Conservation (phyloP, 92 coral and sea anemone genomes). For the Epizoanthus stellaris region DNA sequence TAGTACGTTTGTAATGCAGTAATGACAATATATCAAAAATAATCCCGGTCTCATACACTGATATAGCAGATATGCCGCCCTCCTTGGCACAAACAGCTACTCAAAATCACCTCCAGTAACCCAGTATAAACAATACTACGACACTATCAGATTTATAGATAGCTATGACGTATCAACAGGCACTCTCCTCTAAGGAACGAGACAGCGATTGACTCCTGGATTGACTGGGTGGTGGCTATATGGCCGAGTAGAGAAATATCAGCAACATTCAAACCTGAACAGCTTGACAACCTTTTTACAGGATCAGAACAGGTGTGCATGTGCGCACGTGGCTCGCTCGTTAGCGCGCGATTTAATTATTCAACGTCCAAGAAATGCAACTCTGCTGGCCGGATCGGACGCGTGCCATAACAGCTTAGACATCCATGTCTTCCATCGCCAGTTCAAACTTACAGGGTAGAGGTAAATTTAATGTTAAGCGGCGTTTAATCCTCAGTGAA, state of each 20-base stretch:
- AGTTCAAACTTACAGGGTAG: not conserved
- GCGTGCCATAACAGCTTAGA: not conserved
- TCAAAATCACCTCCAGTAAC: not conserved
- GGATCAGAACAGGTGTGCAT: not conserved
- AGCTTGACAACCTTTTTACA: too few species aligned
- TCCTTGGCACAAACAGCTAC: not conserved
- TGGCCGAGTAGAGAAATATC: too few species aligned
- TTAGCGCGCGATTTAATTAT: not conserved
- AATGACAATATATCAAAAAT: not conserved
- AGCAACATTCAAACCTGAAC: too few species aligned
- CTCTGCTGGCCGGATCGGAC: not conserved
- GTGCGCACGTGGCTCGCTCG: constrained; percentile 12
- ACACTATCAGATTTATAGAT: too few species aligned
- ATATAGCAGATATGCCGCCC: not conserved
- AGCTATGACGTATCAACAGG: too few species aligned
- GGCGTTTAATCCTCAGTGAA: not conserved
- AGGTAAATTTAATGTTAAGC: not conserved
- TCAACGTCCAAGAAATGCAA: too few species aligned
- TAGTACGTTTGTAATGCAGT: not conserved
- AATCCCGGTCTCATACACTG: not conserved
- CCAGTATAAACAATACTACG: too few species aligned
- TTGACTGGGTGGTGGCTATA: too few species aligned
- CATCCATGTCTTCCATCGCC: not conserved
- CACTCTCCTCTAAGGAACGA: too few species aligned
- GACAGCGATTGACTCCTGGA: too few species aligned